A percentile compares a stretch with the other conserved stretches of the same genome.
Conservation (phyloP, 2,888 invertebrate genomes). For the Melanostoma mellinum region DNA sequence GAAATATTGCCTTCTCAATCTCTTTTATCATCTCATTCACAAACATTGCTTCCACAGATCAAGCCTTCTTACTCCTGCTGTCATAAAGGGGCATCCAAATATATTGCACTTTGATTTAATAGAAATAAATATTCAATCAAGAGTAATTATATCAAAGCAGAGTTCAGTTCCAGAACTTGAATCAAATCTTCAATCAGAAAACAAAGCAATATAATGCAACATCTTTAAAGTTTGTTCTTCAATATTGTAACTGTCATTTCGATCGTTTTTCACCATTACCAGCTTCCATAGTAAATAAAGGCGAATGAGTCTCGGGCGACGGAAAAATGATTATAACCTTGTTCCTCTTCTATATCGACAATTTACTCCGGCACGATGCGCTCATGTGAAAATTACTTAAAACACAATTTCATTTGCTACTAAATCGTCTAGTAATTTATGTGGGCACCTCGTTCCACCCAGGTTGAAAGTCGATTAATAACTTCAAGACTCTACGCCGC, state of each 20-base stretch:
- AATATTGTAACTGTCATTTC: constrained; percentile 75
- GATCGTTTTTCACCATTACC: constrained; percentile 78
- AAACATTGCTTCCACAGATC: too few relatives aligned
- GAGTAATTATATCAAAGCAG: too few relatives aligned
- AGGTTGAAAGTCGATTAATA: constrained; percentile 73
- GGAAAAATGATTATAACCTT: constrained; percentile 73
- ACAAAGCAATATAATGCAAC: too few relatives aligned
- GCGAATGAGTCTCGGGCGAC: constrained; percentile 67
- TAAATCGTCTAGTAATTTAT: constrained; percentile 75
- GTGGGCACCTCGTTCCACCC: constrained; percentile 73
- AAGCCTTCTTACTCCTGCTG: too few relatives aligned
- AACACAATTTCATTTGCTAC: constrained; percentile 75
- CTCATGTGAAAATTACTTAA: constrained; percentile 73
- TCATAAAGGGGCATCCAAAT: too few relatives aligned
- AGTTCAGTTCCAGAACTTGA: too few relatives aligned
- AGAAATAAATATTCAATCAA: too few relatives aligned
- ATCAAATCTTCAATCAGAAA: too few relatives aligned
- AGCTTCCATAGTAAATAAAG: constrained; percentile 56
- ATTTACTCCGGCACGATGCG: constrained; percentile 23
- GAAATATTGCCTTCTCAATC: too few relatives aligned
- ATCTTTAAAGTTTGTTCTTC: constrained; percentile 19
- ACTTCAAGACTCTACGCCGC: constrained; percentile 36
- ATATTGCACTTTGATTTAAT: too few relatives aligned
- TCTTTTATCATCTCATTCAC: too few relatives aligned
- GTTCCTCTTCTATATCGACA: constrained; percentile 6